Evolutionary conservation across 2,797 vertebrate genomes (phyloP).

Genomic region (Tragelaphus oryx): DNA sequence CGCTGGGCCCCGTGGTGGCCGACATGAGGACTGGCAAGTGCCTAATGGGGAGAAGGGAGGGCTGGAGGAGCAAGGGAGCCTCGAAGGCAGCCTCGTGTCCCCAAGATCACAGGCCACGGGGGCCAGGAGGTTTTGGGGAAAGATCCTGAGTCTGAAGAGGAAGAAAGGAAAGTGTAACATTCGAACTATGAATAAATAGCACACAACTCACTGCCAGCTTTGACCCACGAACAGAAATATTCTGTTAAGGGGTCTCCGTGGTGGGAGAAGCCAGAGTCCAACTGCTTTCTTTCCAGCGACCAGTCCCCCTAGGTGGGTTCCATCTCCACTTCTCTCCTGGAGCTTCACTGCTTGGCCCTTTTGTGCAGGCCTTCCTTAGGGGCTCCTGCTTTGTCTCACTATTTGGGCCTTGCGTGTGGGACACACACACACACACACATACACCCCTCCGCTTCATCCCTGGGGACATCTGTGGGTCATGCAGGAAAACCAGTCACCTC

Average conservation of each 20-base stretch:
- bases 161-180: not conserved
- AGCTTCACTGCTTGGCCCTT: not conserved
- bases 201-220: not conserved
- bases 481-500: not conserved
- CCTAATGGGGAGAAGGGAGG: not conserved
- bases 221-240: not conserved
- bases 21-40: slow-evolving; percentile 29
- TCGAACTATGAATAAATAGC: not conserved
- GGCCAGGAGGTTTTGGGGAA: not conserved
- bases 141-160: not conserved
- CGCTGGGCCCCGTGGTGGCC: not conserved
- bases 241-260: not conserved
- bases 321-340: not conserved
- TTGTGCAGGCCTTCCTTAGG: not conserved
- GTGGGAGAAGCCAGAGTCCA: not conserved
- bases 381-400: not conserved
- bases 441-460: not conserved
- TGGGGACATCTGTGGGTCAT: not conserved
- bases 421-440: not conserved
- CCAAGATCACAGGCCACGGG: not conserved
- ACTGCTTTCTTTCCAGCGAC: not conserved
- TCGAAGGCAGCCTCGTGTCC: not conserved
- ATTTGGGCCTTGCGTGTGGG: not conserved
- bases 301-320: not conserved
- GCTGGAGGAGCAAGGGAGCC: not conserved